Evolutionary conservation across 2,888 invertebrate species (phyloP).

Genomic region (Embidobia sp.): DNA sequence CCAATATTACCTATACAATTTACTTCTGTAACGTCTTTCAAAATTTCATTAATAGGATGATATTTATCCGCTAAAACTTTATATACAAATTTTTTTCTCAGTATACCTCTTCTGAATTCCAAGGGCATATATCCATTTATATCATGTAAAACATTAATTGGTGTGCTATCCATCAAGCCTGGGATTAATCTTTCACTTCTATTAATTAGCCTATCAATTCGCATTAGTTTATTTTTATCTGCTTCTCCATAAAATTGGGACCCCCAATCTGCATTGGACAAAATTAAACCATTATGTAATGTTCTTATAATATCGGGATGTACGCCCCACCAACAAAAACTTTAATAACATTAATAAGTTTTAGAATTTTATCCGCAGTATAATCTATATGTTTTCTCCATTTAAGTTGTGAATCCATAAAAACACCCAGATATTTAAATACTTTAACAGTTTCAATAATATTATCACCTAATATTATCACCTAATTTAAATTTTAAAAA

Average conservation of each 20-base stretch:
- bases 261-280: slow-evolving; percentile 9
- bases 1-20: not conserved
- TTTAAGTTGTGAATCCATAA: not conserved
- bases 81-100: not conserved
- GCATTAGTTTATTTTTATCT: not conserved
- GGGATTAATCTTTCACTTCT: not conserved
- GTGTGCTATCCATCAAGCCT: not conserved
- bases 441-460: too few relatives aligned
- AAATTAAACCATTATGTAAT: slow-evolving; percentile 3
- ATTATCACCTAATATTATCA: too few relatives aligned
- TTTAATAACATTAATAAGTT: not conserved
- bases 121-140: not conserved
- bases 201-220: not conserved
- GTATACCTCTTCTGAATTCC: not conserved
- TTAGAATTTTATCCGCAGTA: not conserved
- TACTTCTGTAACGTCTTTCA: not conserved
- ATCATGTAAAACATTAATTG: not conserved
- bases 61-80: not conserved
- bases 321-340: slow-evolving; percentile 1
- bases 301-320: not conserved
- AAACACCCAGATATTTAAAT: not conserved
- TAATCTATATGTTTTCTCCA: not conserved
- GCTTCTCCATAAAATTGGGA: not conserved
- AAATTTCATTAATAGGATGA: not conserved
- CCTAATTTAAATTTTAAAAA: too few relatives aligned